Conservation (phyloP, 2,797 vertebrate species). For the Myotis planiceps region DNA sequence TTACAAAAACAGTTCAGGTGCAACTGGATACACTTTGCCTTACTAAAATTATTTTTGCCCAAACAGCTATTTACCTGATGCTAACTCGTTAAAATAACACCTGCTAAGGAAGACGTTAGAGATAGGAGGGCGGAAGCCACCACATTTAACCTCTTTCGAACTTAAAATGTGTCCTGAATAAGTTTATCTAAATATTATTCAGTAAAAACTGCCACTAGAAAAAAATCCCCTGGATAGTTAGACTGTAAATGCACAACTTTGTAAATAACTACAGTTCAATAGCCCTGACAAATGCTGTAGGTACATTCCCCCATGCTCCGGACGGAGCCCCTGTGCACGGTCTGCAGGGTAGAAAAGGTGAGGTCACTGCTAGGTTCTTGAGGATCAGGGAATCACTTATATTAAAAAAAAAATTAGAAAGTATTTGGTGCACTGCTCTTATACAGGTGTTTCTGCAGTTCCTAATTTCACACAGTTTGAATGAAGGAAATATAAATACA, state of each 20-base stretch:
- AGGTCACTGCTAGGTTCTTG: not conserved
- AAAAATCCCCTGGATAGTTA: conserved; percentile 20
- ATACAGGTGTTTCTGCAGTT: conserved; percentile 30
- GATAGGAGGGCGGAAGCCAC: not conserved
- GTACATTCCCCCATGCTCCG: conserved; percentile 15
- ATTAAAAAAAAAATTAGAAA: not conserved
- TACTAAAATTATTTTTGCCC: conserved; percentile 15
- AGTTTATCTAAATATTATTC: conserved; percentile 46
- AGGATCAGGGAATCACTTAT: conserved; percentile 19
- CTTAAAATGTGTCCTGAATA: not conserved
- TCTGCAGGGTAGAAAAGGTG: not conserved
- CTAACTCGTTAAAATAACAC: conserved; percentile 44
- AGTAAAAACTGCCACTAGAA: not conserved
- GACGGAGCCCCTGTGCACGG: conserved; percentile 20
- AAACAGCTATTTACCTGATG: not conserved
- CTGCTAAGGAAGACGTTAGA: not conserved
- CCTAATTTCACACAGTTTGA: not conserved
- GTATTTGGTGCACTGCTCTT: not conserved
- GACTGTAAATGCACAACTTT: conserved; percentile 26
- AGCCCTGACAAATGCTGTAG: conserved; percentile 31
- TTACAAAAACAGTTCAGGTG: conserved; percentile 16
- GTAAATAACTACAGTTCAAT: not conserved
- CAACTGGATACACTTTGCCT: not conserved
- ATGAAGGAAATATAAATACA: conserved; percentile 37
- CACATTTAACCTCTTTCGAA: not conserved